phyloP scores from a whole-genome alignment of 2,797 vertebrate genomes.

The Dromococcyx pavoninus region DNA sequence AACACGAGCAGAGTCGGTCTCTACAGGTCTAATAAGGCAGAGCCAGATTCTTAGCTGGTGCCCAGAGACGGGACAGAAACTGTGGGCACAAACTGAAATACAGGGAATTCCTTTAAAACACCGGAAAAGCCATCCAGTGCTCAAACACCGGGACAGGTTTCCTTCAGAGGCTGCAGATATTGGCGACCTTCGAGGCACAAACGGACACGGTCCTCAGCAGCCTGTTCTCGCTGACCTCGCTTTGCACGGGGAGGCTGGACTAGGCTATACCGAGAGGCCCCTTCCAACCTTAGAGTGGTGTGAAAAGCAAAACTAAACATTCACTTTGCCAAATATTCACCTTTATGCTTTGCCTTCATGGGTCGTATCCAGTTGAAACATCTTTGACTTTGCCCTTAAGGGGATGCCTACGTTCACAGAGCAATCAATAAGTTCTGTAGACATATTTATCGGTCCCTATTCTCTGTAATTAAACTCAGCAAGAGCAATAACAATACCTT shows the following conservation, averaged over 20 bases:
- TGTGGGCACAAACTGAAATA: neutral
- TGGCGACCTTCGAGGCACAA: neutral
- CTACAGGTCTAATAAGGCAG: too few species aligned
- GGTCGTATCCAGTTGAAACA: neutral
- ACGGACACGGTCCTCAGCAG: rapidly evolving
- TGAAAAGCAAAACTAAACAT: rapidly evolving
- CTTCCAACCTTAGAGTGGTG: neutral
- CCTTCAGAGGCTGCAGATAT: rapidly evolving
- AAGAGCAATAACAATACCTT: constrained; percentile 54
- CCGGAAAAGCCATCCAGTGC: neutral
- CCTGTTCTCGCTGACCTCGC: neutral
- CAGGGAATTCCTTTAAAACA: neutral
- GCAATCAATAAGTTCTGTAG: neutral
- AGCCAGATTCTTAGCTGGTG: neutral
- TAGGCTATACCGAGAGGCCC: neutral
- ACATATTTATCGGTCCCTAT: constrained; percentile 51
- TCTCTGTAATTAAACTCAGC: constrained; percentile 48
- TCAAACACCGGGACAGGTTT: neutral
- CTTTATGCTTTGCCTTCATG: neutral
- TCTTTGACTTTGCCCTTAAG: constrained; percentile 34
- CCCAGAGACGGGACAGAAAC: neutral
- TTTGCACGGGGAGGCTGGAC: neutral
- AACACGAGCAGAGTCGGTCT: too few species aligned
- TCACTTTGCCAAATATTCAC: neutral
- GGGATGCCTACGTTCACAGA: neutral